Conservation (phyloP, 1,140 invertebrate species). For the Capitella teleta region DNA sequence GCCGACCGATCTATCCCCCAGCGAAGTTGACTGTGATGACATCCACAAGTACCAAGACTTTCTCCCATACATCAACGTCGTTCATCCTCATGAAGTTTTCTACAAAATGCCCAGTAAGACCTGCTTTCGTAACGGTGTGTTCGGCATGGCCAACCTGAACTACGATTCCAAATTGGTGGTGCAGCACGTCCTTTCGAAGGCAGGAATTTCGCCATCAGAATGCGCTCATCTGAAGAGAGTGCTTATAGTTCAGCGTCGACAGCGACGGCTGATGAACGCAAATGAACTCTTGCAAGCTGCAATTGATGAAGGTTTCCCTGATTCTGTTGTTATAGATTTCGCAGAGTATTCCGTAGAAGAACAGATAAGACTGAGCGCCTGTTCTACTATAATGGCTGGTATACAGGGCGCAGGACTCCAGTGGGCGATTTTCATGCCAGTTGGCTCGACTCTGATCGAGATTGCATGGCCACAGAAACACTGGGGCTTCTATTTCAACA, state of each 20-base stretch:
- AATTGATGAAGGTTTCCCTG: not conserved
- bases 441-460: conserved; percentile 4
- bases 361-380: not conserved
- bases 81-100: conserved; percentile 1
- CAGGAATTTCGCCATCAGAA: not conserved
- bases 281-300: not conserved
- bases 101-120: not conserved
- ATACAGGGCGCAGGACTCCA: conserved; percentile 11
- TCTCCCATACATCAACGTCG: not conserved
- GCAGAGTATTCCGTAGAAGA: not conserved
- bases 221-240: not conserved
- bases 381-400: conserved; percentile 7
- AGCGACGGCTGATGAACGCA: conserved; percentile 3
- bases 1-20: not conserved
- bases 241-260: not conserved
- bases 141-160: not conserved
- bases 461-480: conserved; percentile 11
- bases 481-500: conserved; percentile 8
- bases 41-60: not conserved
- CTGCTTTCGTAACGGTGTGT: conserved; percentile 7
- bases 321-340: not conserved
- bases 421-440: conserved; percentile 10
- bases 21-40: not conserved
- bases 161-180: not conserved
- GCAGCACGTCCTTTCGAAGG: not conserved